A percentile compares a stretch with the other conserved stretches of the same genome.
These are phyloP conservation scores for Parazoanthus swiftii DNA, from an alignment of 92 coral and sea anemone species.

Conservation along the genomic window DNA sequence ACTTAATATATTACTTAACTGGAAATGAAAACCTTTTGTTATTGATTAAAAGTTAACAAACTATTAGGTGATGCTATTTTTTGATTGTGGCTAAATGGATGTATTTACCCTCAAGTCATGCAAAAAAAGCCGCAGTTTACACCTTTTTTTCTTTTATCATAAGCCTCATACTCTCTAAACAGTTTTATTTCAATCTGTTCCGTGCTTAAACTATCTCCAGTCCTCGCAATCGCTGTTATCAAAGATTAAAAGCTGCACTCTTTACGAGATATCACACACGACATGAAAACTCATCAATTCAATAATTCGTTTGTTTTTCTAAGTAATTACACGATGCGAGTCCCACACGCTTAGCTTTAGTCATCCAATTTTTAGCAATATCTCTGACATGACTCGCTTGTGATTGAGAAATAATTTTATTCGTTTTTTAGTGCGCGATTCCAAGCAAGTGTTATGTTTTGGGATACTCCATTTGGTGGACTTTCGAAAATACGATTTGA, in stretches of 20 bases:
- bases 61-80: not conserved
- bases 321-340: not conserved
- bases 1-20: not conserved
- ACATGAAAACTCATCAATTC: slow-evolving; percentile 20
- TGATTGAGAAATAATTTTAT: too few relatives aligned
- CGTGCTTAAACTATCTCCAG: not conserved
- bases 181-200: not conserved
- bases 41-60: not conserved
- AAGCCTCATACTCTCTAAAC: not conserved
- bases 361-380: not conserved
- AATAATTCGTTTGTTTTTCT: slow-evolving; percentile 39
- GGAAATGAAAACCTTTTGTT: not conserved
- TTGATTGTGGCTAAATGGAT: not conserved
- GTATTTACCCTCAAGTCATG: not conserved
- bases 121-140: not conserved
- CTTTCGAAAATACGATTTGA: not conserved
- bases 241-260: not conserved
- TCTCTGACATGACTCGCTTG: not conserved
- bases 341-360: not conserved
- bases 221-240: not conserved
- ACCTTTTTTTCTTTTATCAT: not conserved
- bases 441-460: not conserved
- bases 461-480: not conserved
- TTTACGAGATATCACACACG: slow-evolving; percentile 12
- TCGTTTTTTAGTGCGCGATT: too few relatives aligned